Percentiles rank a stretch among this genome's conserved stretches.
These are phyloP conservation scores for Protomyctophum bolini DNA, from an alignment of 2,113 vertebrate species.

Conservation along the genomic window DNA sequence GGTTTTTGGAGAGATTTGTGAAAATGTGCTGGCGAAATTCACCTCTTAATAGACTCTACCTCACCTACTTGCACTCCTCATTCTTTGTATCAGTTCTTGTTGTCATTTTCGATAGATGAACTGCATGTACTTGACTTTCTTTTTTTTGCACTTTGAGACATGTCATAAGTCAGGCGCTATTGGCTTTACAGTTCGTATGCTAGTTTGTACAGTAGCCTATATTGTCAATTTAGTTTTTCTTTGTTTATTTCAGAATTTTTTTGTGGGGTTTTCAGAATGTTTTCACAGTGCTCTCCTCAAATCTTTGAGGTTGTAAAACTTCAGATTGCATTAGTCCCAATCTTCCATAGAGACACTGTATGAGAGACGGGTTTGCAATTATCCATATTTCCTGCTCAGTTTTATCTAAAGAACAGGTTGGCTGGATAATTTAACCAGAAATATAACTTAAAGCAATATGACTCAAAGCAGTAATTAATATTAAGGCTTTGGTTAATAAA, in stretches of 20 bases:
- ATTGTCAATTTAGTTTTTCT: background rate
- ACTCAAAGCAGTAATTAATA: too few relatives aligned
- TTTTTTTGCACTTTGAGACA: conserved; percentile 20
- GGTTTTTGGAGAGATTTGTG: conserved; percentile 26
- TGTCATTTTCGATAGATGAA: too few relatives aligned
- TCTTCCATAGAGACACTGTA: background rate
- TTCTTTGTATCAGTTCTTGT: too few relatives aligned
- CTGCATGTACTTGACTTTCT: background rate
- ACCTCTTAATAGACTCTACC: too few relatives aligned
- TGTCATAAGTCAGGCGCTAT: conserved; percentile 25
- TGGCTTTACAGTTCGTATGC: conserved; percentile 4
- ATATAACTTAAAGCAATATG: background rate
- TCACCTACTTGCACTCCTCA: background rate
- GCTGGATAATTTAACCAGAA: background rate
- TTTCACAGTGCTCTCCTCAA: conserved; percentile 19
- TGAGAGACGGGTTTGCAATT: background rate
- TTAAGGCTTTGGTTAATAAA: too few relatives aligned
- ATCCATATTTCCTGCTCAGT: background rate
- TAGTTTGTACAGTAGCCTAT: background rate
- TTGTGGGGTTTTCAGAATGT: conserved; percentile 21
- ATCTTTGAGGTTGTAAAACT: background rate
- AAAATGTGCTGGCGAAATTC: background rate
- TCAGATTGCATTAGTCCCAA: background rate
- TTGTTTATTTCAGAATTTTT: background rate
- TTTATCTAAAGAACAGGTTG: too few relatives aligned